phyloP scores from a whole-genome alignment of 2,113 vertebrate genomes.

The Halichoeres trimaculatus region DNA sequence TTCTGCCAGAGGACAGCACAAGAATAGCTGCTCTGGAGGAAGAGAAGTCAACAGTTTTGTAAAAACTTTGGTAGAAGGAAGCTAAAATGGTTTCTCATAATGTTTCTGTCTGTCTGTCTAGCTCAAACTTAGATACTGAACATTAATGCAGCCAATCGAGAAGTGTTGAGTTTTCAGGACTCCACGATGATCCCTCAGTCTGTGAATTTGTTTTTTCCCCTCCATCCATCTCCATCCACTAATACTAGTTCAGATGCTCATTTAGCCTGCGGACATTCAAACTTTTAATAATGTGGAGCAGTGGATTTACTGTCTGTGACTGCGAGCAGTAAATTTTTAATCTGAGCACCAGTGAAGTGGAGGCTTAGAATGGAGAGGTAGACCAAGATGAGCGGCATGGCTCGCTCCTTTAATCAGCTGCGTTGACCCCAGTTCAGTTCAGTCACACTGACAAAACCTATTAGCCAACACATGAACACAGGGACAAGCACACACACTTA shows the following conservation, averaged over 20 bases:
- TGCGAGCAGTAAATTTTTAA: conserved; percentile 65
- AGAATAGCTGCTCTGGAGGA: no score
- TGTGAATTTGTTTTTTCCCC: conserved; percentile 17
- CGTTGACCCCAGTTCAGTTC: conserved; percentile 61
- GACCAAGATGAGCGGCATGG: conserved; percentile 26
- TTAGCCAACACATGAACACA: conserved; percentile 48
- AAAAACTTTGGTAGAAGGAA: no score
- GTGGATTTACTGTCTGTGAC: conserved; percentile 66
- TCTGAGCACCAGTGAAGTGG: conserved; percentile 51
- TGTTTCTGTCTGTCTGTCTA: no score
- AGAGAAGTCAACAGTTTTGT: no score
- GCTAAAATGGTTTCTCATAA: no score
- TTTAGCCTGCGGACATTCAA: conserved; percentile 58
- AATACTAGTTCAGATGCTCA: conserved; percentile 52
- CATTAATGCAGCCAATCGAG: not conserved
- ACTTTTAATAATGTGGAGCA: conserved; percentile 60
- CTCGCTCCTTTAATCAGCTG: conserved; percentile 56
- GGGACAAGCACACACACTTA: not conserved
- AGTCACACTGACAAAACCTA: conserved; percentile 72
- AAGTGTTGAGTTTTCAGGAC: conserved; percentile 19
- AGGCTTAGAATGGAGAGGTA: conserved; percentile 56
- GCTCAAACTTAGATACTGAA: no score
- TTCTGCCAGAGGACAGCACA: no score
- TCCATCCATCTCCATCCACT: conserved; percentile 53
- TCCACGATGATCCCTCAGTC: conserved; percentile 17